These are phyloP conservation scores for Bruchidius siliquastri DNA, from an alignment of 2,888 invertebrate species.

Conservation along the genomic window DNA sequence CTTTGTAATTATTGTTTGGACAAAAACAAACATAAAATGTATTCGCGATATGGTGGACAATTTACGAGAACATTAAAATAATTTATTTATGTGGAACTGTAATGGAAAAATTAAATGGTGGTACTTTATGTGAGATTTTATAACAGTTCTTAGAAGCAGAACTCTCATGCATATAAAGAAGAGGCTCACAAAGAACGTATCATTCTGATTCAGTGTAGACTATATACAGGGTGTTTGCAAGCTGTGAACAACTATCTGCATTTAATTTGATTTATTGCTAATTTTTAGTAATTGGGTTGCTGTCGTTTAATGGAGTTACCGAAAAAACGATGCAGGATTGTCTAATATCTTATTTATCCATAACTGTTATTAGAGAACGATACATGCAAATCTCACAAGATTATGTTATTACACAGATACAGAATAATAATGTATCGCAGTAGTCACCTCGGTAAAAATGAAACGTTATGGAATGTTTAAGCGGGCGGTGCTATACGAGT, in stretches of 20 bases:
- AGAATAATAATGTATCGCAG: too few species aligned
- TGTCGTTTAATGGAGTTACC: too few species aligned
- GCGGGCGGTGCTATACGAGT: too few species aligned
- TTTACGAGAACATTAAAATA: neutral
- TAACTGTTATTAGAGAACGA: too few species aligned
- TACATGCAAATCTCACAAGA: too few species aligned
- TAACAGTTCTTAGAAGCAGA: neutral
- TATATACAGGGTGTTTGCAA: neutral
- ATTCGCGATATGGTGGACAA: neutral
- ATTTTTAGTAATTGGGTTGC: too few species aligned
- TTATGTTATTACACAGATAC: too few species aligned
- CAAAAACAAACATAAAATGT: neutral
- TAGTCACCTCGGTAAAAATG: too few species aligned
- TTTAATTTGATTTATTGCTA: neutral
- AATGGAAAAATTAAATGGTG: neutral
- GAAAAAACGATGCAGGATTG: too few species aligned
- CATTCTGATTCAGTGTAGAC: neutral
- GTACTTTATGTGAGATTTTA: neutral
- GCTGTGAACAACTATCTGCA: neutral
- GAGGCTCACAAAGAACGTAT: neutral
- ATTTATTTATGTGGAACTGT: neutral
- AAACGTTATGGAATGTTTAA: too few species aligned
- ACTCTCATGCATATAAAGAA: neutral
- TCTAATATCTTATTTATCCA: too few species aligned
- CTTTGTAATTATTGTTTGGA: neutral